Evolutionary conservation across 2,888 invertebrate genomes (phyloP), one percentile per base, ranked within the genome.

Genomic region (Colostygia pectinataria): DNA sequence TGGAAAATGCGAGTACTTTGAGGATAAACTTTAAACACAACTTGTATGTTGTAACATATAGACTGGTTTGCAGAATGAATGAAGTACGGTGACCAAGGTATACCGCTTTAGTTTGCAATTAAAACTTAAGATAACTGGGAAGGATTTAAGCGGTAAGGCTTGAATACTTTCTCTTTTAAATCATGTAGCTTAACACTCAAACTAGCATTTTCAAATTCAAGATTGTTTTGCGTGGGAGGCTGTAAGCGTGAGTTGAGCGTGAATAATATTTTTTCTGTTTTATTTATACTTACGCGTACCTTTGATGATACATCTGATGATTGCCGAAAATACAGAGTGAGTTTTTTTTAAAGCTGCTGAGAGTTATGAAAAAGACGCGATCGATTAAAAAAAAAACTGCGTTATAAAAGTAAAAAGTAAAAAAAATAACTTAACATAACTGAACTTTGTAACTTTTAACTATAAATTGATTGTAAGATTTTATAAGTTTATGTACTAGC

Each of bases 41-140:
- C 20, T 28, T 40, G 6, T 23, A 45, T 44, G 33, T 29, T 7
- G 23, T 15, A n/a, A 32, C 15, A 9, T 15, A 18, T 32, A 10
- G 38, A 38, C 34, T 37, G 36, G 50, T 36, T 50, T 0, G 24
- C 10, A 14, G 24, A 44, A 42, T 46, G 46, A 51, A 51, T 51
- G 51, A 33, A 42, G 39, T 28, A 31, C 6, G 24, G 31, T 25
- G 15, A 31, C 34, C 39, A 34, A 39, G 15, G 34, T 12, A 20
- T 10, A 28, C n/a, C 3, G 29, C 36, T 18, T 20, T 2, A 2
- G 1, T 5, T 10, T 13, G 12, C 12, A 34, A 31, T n/a, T 29
- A n/a, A 39, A 29, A 39, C 37, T 41, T 27, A 38, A 44, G 28
- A 32, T 28, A 9, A 33, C n/a, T 37, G 36, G 13, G 46, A 44